Percentiles rank a stretch among this genome's conserved stretches.
Evolutionary conservation across 2,888 invertebrate genomes (phyloP).

Genomic region (Phyto melanocephala): DNA sequence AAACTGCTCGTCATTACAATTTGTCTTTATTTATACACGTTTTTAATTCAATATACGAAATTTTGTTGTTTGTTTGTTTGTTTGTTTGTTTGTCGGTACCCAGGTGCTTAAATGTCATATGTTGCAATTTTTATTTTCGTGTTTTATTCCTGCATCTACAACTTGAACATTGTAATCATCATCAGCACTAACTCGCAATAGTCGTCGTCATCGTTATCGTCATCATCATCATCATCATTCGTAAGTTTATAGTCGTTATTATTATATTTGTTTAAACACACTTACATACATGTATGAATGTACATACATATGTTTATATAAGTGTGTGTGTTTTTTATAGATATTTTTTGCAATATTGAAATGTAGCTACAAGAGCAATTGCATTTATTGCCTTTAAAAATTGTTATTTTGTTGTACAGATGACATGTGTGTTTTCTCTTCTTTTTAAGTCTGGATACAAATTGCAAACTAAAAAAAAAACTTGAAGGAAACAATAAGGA

Average conservation of each 20-base stretch:
- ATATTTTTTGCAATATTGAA: background rate
- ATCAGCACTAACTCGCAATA: background rate
- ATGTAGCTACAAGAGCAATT: conserved; percentile 43
- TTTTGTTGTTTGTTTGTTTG: background rate
- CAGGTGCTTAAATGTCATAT: conserved; percentile 61
- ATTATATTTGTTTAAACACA: background rate
- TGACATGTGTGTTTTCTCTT: conserved; percentile 49
- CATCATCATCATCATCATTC: conserved; percentile 29
- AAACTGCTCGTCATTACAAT: background rate
- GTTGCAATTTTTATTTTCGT: conserved; percentile 54
- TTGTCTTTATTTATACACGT: background rate
- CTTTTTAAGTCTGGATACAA: conserved; percentile 33
- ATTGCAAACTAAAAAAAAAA: conserved; percentile 2
- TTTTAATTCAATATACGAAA: background rate
- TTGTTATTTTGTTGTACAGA: conserved; percentile 23
- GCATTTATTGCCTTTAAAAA: conserved; percentile 55
- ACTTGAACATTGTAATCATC: background rate
- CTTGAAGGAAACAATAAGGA: conserved; percentile 10
- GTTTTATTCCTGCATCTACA: background rate
- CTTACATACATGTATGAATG: background rate
- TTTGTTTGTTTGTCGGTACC: conserved; percentile 8
- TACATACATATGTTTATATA: background rate
- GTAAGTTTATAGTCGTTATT: conserved; percentile 34
- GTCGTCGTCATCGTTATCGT: conserved; percentile 5
- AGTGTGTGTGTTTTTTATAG: no score